Base-by-base conservation (phyloP, 2,888 invertebrate species). In the Hanleya hanleyi region DNA sequence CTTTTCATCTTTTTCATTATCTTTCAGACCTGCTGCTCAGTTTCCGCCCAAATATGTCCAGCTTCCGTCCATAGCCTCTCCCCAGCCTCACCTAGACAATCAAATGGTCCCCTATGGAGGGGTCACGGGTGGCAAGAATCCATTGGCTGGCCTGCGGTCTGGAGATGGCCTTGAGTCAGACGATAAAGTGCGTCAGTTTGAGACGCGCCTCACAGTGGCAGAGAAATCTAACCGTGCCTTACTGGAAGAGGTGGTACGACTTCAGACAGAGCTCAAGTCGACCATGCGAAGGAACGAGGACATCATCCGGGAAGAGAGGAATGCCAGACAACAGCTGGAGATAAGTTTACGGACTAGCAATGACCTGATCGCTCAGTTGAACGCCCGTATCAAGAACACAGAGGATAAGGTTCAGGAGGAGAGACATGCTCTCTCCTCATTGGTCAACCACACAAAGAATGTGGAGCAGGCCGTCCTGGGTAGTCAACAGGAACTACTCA, bases 201-300 rank as follows among this genome's bases (percentile, higher is more conserved):
- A 90, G 77, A 85, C 86, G 66, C 82, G 90, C 2, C 77, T 90
- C 1, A 82, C 81, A 15, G 86, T 88, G 35, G 83, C 90, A 0
- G 90, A 90, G 76, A 88, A 88, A 76, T 90, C 90, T 6, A 90
- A 90, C 79, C 77, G 90, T n/a, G 87, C 90, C 18, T 80, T 90
- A 3, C 78, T 90, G 33, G 90, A 90, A 73, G 90, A 90, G 76
- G 89, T 90, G 37, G 82, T 90, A 18, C 81, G 89, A 22, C 79
- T 90, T 38, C 90, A 90, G 29, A 84, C 81, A 73, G 90, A 90
- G 64, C 78, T 88, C 35, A 81, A 88, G 70, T 74, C 77, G 15
- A 81, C 83, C 6, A 76, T 85, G 6, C 83, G 85, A 15, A 79
- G 83, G 35, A 89, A 85, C 78, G 89, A 90, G 67, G 88, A 89